Evolutionary conservation across 2,113 vertebrate genomes (phyloP).

Genomic region (Triplophysa rosa): DNA sequence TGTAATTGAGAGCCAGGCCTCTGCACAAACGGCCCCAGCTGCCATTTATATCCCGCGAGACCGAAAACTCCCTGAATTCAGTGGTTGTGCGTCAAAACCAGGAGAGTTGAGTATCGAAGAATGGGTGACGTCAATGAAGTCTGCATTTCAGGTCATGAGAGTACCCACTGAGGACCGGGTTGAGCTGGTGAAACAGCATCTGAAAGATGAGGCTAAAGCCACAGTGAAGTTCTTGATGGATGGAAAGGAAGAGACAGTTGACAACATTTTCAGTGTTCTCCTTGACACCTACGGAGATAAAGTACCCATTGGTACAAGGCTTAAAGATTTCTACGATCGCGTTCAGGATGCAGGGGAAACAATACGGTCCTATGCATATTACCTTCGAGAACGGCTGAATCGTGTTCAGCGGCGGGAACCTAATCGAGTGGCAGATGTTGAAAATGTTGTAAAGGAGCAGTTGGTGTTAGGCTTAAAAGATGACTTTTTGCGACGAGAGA

Average conservation of each 20-base stretch:
- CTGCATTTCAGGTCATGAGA: conserved; percentile 11
- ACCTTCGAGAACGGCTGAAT: background rate
- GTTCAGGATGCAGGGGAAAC: background rate
- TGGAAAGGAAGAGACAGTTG: conserved; percentile 7
- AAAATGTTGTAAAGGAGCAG: conserved; percentile 22
- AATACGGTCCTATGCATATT: background rate
- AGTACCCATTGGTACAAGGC: background rate
- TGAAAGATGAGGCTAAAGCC: conserved; percentile 9
- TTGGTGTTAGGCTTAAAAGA: conserved; percentile 25
- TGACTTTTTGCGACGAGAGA: conserved; percentile 28
- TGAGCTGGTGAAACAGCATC: conserved; percentile 9
- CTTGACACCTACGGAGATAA: conserved; percentile 7
- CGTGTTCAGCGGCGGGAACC: background rate
- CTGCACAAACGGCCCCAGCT: background rate
- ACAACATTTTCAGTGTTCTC: background rate
- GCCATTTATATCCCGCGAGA: conserved; percentile 19
- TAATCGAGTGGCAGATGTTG: background rate
- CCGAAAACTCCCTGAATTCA: conserved; percentile 11
- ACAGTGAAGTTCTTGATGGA: conserved; percentile 13
- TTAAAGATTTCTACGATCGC: background rate
- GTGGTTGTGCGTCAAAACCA: background rate
- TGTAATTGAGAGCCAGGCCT: background rate
- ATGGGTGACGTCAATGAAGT: conserved; percentile 17
- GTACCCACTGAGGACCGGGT: background rate
- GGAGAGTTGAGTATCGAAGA: conserved; percentile 7